Base-by-base conservation (phyloP, 2,113 vertebrate genomes). In the Nasalis larvatus region DNA sequence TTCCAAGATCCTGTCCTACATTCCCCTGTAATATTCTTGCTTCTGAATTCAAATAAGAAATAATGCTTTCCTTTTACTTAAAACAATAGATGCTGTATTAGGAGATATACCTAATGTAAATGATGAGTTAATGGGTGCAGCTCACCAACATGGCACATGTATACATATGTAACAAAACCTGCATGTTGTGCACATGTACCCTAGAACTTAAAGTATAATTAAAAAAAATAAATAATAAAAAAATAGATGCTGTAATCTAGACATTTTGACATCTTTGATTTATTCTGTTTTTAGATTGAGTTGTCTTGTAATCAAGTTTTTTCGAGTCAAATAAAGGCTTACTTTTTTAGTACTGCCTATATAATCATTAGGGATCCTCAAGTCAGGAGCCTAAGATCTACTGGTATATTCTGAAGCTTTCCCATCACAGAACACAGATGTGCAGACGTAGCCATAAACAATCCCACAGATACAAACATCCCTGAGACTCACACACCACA, bases 151-250 rank as follows among this genome's bases (percentile, higher is more conserved):
- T 49, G 47, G 12, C 47, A 49, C 47, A 4, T 49, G 47, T 49
- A 49, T 49, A 49, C 47, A 49, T 49, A 49, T 49, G 47, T 49
- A 49, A 49, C 47, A 49, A 49, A 49, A 49, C 47, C 47, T 49
- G 47, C 47, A 14, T 14, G 47, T 49, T 49, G 47, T 49, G 47
- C 47, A 49, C 13, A 49, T 49, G 47, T 49, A 14, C 47, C 47
- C 47, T 49, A 49, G 47, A 13, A 49, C 47, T 49, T 49, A 49
- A 49, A 49, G 47, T 4, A 49, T 49, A 49, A 49, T 49, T 54
- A 83, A 92, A 77, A 90, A 90, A 94, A 94, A 58, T 82, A 17
- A 9, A 35, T 68, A 49, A 49, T 83, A 92, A 73, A 90, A 95
- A 94, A 94, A 58, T 82, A 17, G 12, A 37, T 68, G 4, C 76